A percentile compares a stretch with the other conserved stretches of the same genome.
These are phyloP conservation scores for Epistrophella euchroma DNA, from an alignment of 2,888 invertebrate species.

Conservation along the genomic window DNA sequence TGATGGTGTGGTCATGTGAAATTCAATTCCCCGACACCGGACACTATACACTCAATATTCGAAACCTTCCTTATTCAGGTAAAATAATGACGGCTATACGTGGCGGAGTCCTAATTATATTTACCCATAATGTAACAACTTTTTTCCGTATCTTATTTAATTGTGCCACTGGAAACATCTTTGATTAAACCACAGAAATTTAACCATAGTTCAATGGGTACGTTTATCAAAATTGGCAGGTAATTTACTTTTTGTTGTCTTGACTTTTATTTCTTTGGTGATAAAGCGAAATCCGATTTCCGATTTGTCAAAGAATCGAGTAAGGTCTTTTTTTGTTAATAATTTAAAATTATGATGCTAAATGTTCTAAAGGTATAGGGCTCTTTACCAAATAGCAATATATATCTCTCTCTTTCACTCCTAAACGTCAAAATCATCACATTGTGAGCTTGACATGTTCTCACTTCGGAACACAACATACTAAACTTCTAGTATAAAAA, in stretches of 20 bases:
- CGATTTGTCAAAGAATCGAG: too few species aligned
- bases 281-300: neutral
- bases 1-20: conserved; percentile 61
- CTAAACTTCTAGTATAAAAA: too few species aligned
- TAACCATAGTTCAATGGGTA: conserved; percentile 57
- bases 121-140: neutral
- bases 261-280: neutral
- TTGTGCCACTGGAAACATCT: conserved; percentile 2
- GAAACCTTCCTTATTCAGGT: neutral
- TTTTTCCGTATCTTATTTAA: neutral
- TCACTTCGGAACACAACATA: too few species aligned
- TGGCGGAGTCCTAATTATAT: neutral
- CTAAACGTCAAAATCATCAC: too few species aligned
- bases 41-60: conserved; percentile 24
- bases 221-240: conserved; percentile 51
- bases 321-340: too few species aligned
- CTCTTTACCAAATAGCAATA: too few species aligned
- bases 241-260: neutral
- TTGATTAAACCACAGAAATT: conserved; percentile 54
- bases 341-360: too few species aligned
- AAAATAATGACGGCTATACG: neutral
- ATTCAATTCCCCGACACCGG: conserved; percentile 61
- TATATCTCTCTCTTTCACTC: too few species aligned
- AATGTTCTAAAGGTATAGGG: too few species aligned
- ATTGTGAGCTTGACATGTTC: too few species aligned